Base-by-base conservation (phyloP, 2,113 vertebrate species). In the Paratilapia polleni region DNA sequence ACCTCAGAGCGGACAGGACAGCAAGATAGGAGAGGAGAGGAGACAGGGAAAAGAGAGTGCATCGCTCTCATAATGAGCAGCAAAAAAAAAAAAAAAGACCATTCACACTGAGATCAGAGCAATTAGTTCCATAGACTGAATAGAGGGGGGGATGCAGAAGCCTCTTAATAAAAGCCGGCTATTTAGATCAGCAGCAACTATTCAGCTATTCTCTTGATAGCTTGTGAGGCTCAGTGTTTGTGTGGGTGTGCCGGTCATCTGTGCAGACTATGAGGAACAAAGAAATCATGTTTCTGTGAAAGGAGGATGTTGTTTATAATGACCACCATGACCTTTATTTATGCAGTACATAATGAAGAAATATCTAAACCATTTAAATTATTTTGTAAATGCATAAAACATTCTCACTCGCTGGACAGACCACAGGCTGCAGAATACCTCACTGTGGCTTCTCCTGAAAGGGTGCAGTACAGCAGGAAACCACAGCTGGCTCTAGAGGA, bases 211-310 rank as follows among this genome's bases (percentile, higher is more conserved):
- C 74, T 70, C 68, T 77, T 52, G 54, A 61, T 77, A 13, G 77
- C 74, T 54, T 49, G 63, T 77, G 77, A 88, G 74, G 70, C 83
- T 74, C 3, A 78, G 81, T 84, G 64, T 85, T 80, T 73, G 79
- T 70, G 88, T 87, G 90, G 80, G 83, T 82, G 81, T 82, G 73
- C 24, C 7, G 28, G 22, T 56, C 54, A 63, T 79, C 66, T 88
- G 58, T 57, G 74, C 76, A 82, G 64, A 43, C 49, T 4, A 64
- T 1, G 57, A 36, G 73, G 34, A 89, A 92, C 91, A 93, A 93
- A 94, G 86, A 86, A 87, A 76, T 84, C 28, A 34, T 81, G 82
- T 87, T 43, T 84, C 77, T 85, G 63, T 82, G 52, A 68, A 86
- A 86, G 43, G 26, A 79, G 38, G 58, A 61, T 84, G 70, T 63